A percentile compares a stretch with the other conserved stretches of the same genome.
phyloP scores from a whole-genome alignment of 1,140 invertebrate genomes.

The Bombyx mandarina region DNA sequence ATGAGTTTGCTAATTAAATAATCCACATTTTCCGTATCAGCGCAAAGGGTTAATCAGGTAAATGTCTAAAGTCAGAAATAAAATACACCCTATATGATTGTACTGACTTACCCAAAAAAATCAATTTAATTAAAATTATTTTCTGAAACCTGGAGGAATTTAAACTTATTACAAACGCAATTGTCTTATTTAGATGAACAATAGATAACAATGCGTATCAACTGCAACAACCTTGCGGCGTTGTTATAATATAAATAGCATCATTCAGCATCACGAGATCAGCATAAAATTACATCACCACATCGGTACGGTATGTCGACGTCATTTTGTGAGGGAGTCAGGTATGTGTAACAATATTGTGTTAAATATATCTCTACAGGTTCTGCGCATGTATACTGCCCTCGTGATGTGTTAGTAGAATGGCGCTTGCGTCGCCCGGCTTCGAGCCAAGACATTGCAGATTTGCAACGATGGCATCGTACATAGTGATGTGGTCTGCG shows the following conservation, averaged over 20 bases:
- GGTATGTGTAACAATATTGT: conserved; percentile 37
- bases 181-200: not conserved
- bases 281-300: conserved; percentile 44
- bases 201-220: not conserved
- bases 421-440: conserved; percentile 27
- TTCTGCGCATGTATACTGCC: conserved; percentile 20
- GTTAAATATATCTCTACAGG: conserved; percentile 15
- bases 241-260: conserved; percentile 13
- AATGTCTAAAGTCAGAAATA: too few relatives aligned
- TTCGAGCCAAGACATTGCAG: conserved; percentile 45
- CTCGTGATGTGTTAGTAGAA: conserved; percentile 36
- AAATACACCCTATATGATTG: too few relatives aligned
- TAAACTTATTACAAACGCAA: too few relatives aligned
- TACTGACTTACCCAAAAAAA: too few relatives aligned
- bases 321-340: conserved; percentile 44
- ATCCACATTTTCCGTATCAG: too few relatives aligned
- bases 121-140: too few relatives aligned
- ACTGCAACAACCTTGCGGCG: not conserved
- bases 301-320: conserved; percentile 21
- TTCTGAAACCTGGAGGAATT: too few relatives aligned
- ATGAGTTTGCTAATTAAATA: too few relatives aligned
- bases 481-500: too few relatives aligned
- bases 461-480: conserved; percentile 19
- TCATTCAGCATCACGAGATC: conserved; percentile 27
- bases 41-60: too few relatives aligned